Percentiles rank a stretch among this genome's conserved stretches.
phyloP scores from a whole-genome alignment of 2,797 vertebrate genomes.

The Danio jaintianensis region DNA sequence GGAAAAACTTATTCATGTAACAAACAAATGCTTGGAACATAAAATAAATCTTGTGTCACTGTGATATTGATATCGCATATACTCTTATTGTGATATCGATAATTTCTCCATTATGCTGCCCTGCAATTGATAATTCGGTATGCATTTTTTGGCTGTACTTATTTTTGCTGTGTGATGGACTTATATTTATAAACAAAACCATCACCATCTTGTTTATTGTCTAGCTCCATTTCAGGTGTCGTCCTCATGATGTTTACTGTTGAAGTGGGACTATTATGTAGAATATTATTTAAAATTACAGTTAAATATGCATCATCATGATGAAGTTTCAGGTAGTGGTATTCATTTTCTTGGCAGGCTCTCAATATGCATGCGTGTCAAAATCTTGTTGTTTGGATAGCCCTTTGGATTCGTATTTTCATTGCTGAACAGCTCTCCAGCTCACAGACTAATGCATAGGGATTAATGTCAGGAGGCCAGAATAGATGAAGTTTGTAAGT shows the following conservation, averaged over 20 bases:
- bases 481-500: not conserved
- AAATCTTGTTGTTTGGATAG: not conserved
- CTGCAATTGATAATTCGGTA: no score
- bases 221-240: not conserved
- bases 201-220: no score
- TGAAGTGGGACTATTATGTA: not conserved
- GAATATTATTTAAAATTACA: not conserved
- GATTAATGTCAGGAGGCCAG: conserved; percentile 23
- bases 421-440: conserved; percentile 1
- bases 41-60: no score
- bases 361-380: not conserved
- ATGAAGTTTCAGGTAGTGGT: not conserved
- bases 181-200: no score
- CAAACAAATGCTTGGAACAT: no score
- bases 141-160: no score
- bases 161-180: no score
- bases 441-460: not conserved
- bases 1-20: no score
- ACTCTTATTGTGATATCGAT: no score
- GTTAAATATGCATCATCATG: not conserved
- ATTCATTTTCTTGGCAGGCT: not conserved
- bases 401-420: not conserved
- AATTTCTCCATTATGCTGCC: no score
- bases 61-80: no score
- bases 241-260: not conserved